These are phyloP conservation scores for Lymantria monacha DNA, from an alignment of 2,888 invertebrate species.

Conservation along the genomic window DNA sequence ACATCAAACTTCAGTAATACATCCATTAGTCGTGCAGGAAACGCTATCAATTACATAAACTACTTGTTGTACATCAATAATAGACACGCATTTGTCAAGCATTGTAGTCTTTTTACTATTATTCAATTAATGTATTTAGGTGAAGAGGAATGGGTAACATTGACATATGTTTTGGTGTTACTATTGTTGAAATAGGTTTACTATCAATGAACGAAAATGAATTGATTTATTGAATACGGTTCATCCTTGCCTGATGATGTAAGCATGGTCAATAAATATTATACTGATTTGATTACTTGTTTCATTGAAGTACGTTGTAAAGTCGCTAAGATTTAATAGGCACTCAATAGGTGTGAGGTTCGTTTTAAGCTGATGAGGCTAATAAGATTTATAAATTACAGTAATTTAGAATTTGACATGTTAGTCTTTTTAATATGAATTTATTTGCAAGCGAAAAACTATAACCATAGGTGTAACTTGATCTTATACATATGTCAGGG, in stretches of 20 bases:
- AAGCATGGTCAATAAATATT: constrained; percentile 1
- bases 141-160: constrained; percentile 28
- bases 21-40: constrained; percentile 51
- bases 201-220: constrained; percentile 13
- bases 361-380: too few species aligned
- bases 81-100: constrained; percentile 41
- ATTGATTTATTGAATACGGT: constrained; percentile 29
- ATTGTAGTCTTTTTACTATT: constrained; percentile 41
- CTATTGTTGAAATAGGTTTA: constrained; percentile 23
- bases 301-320: neutral
- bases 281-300: constrained; percentile 5
- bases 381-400: too few species aligned
- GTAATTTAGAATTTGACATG: too few species aligned
- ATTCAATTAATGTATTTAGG: constrained; percentile 42
- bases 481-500: too few species aligned
- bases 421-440: too few species aligned
- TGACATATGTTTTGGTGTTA: constrained; percentile 32
- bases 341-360: too few species aligned
- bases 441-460: too few species aligned
- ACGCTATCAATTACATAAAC: constrained; percentile 52
- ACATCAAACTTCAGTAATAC: constrained; percentile 20
- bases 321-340: too few species aligned
- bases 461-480: too few species aligned
- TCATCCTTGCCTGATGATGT: constrained; percentile 6
- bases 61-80: constrained; percentile 32